Percentiles rank a stretch among this genome's conserved stretches.
These are phyloP conservation scores for Boleophthalmus pectinirostris DNA, from an alignment of 2,113 vertebrate species.

Conservation along the genomic window DNA sequence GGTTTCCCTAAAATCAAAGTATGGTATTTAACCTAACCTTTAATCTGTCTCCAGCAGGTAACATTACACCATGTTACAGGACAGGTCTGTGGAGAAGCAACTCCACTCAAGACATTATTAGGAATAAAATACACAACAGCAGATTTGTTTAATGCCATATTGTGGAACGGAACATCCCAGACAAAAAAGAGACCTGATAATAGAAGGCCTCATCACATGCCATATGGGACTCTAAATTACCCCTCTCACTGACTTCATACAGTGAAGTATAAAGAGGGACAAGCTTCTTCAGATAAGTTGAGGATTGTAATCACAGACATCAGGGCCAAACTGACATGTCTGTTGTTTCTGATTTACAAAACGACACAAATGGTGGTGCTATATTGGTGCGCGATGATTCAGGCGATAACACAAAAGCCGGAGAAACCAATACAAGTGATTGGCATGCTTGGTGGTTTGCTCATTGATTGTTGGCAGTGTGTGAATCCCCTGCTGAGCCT, in stretches of 20 bases:
- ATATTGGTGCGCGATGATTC: slow-evolving; percentile 41
- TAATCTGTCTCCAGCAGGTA: too few species aligned
- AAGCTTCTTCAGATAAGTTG: background rate
- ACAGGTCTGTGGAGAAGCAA: too few species aligned
- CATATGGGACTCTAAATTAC: slow-evolving; percentile 20
- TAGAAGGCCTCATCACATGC: slow-evolving; percentile 15
- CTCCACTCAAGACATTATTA: too few species aligned
- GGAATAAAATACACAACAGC: too few species aligned
- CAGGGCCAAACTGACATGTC: background rate
- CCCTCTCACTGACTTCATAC: background rate
- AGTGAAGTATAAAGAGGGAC: background rate
- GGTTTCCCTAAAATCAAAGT: too few species aligned
- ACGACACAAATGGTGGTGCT: slow-evolving; percentile 24
- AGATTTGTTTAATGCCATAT: too few species aligned
- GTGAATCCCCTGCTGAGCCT: slow-evolving; percentile 50
- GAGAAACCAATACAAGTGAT: slow-evolving; percentile 65
- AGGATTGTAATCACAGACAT: background rate
- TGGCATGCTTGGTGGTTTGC: slow-evolving; percentile 57
- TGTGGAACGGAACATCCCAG: too few species aligned
- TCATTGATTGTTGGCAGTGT: slow-evolving; percentile 63
- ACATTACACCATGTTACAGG: too few species aligned
- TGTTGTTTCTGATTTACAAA: slow-evolving; percentile 4
- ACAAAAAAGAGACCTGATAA: too few species aligned
- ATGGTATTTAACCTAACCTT: background rate
- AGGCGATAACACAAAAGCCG: slow-evolving; percentile 53